Evolutionary conservation across 2,797 vertebrate genomes (phyloP).

Genomic region (Sebastiscus albofasciatus): DNA sequence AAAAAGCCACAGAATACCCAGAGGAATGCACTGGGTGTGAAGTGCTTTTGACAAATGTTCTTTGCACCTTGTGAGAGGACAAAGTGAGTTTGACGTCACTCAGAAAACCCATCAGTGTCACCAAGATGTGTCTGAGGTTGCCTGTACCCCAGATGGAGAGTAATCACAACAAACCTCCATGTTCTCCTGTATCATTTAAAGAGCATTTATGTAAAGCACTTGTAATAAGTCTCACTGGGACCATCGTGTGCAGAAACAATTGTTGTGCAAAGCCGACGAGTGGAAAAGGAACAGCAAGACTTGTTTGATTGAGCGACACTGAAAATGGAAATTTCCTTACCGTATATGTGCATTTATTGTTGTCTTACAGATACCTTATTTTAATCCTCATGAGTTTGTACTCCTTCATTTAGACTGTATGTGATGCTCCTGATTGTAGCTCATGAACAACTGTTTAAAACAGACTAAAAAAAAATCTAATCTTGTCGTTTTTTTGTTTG

Average conservation of each 20-base stretch:
- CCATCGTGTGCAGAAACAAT: conserved; percentile 7
- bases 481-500: not conserved
- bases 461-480: not conserved
- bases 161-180: conserved; percentile 22
- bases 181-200: conserved; percentile 15
- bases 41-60: conserved; percentile 38
- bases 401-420: not conserved
- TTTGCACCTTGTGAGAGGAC: conserved; percentile 28
- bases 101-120: not conserved
- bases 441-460: not conserved
- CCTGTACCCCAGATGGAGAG: conserved; percentile 19
- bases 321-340: not conserved
- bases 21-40: conserved; percentile 11
- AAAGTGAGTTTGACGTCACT: conserved; percentile 35
- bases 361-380: not conserved
- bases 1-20: conserved; percentile 23
- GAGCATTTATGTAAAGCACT: conserved; percentile 40
- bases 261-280: conserved; percentile 12
- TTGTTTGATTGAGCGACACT: not conserved
- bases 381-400: not conserved
- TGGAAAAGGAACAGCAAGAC: not conserved
- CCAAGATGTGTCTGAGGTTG: conserved; percentile 4
- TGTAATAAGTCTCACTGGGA: conserved; percentile 36
- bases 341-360: not conserved
- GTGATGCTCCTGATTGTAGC: not conserved